A percentile compares a stretch with the other conserved stretches of the same genome.
phyloP scores from a whole-genome alignment of 2,797 vertebrate species.

The Pteronotus mesoamericanus region DNA sequence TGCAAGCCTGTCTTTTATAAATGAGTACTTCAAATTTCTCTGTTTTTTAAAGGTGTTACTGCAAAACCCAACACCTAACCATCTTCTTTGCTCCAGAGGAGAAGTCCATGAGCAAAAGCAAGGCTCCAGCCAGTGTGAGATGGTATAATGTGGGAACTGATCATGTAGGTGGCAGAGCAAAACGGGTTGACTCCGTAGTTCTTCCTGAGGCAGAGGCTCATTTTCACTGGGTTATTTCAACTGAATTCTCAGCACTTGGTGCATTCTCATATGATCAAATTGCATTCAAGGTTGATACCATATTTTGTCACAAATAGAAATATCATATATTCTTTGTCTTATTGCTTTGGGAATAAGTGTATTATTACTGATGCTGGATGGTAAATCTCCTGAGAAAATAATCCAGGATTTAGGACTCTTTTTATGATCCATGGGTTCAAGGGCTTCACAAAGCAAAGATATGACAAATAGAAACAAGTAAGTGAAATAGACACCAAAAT shows the following conservation, averaged over 20 bases:
- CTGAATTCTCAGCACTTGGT: not conserved
- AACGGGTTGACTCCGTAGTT: not conserved
- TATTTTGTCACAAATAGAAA: slow-evolving; percentile 6
- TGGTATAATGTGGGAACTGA: not conserved
- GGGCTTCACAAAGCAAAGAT: not conserved
- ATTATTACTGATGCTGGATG: not conserved
- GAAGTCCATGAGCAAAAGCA: not conserved
- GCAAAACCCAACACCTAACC: not conserved
- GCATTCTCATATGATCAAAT: not conserved
- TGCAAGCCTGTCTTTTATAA: not conserved
- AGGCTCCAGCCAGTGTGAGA: not conserved
- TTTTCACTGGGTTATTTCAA: not conserved
- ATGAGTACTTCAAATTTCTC: not conserved
- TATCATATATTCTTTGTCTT: slow-evolving; percentile 33
- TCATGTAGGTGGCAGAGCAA: not conserved
- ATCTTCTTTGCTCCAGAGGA: not conserved
- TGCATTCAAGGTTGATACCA: not conserved
- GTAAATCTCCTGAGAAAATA: slow-evolving; percentile 8
- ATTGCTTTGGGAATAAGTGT: slow-evolving; percentile 22
- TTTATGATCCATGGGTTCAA: not conserved
- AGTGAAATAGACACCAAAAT: not conserved
- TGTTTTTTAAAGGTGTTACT: not conserved
- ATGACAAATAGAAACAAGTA: not conserved
- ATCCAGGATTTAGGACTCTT: not conserved
- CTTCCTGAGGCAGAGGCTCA: not conserved